Base-by-base conservation (phyloP, 2,797 vertebrate species). In the Taenioides sp. region DNA sequence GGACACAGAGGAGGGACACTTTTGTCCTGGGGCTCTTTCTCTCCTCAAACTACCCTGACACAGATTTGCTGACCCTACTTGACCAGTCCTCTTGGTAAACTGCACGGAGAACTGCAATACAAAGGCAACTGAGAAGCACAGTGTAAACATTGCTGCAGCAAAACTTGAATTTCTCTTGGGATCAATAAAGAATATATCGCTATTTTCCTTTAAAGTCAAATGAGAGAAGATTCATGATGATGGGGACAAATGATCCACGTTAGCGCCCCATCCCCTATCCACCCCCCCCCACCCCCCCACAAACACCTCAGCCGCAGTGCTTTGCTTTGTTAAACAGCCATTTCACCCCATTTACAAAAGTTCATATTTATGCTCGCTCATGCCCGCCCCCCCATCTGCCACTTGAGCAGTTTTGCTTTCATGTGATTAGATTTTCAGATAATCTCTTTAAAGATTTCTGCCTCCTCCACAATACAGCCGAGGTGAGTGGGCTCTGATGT, bases 171-270 rank as follows among this genome's bases (percentile, higher is more conserved):
- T 31, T 31, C 31, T n/a, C n/a, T n/a, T n/a, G n/a, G 31, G 31
- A 31, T 34, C 31, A 37, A 37, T 37, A 47, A 47, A 47, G 14
- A 16, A 47, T 16, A 47, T 47, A 1, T 17, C 78, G 73, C 69
- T 80, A 50, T 76, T 74, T 72, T 67, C 64, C 67, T 69, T n/a
- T 55, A 25, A 37, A 80, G 70, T 73, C 65, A 25, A 23, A 17
- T 37, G 27, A 37, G 47, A 63, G 43, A 70, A 70, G 43, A 49
- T 71, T 70, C 73, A 81, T 67, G 69, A 85, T 79, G 73, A 55
- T 71, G n/a, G 66, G 73, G 77, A 74, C 66, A 31, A 62, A 80
- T 77, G 69, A 80, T 54, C 67, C 63, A 71, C 63, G 83, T 77
- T 70, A 76, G 78, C 73, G n/a, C n/a, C n/a, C n/a, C n/a, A n/a